A percentile compares a stretch with the other conserved stretches of the same genome.
phyloP scores from a whole-genome alignment of 37 sponge, comb jelly and placozoan species.

The Diacarnus erythraeanus region DNA sequence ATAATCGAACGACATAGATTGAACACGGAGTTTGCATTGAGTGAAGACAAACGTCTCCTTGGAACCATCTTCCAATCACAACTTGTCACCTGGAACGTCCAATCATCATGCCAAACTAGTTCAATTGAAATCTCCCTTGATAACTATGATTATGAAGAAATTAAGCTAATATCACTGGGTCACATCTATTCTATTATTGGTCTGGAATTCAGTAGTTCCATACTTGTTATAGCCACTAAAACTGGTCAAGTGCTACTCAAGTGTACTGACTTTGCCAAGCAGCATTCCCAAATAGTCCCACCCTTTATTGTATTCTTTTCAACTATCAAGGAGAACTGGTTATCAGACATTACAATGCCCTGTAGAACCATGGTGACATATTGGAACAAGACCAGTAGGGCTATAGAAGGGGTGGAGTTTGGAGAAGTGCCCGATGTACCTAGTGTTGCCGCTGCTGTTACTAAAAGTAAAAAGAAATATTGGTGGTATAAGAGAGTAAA shows the following conservation, averaged over 20 bases:
- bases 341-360: slow-evolving; percentile 17
- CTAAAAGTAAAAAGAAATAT: background rate
- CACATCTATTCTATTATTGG: slow-evolving; percentile 47
- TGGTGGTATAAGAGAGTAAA: slow-evolving; percentile 13
- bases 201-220: slow-evolving; percentile 9
- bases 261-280: slow-evolving; percentile 25
- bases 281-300: slow-evolving; percentile 23
- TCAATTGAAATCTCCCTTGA: slow-evolving; percentile 1
- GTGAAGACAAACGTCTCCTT: slow-evolving; percentile 19
- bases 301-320: slow-evolving; percentile 41
- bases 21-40: slow-evolving; percentile 26
- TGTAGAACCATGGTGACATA: slow-evolving; percentile 19
- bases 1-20: background rate
- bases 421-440: background rate
- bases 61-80: slow-evolving; percentile 29
- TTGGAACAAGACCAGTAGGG: slow-evolving; percentile 51
- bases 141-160: slow-evolving; percentile 18
- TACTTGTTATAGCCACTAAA: slow-evolving; percentile 23
- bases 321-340: slow-evolving; percentile 20
- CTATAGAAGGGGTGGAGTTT: slow-evolving; percentile 27
- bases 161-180: slow-evolving; percentile 40
- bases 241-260: slow-evolving; percentile 36
- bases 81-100: slow-evolving; percentile 21
- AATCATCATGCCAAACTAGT: background rate
- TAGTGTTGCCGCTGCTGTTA: background rate